Conservation (phyloP, 1,140 invertebrate genomes). For the Drosophila sucinea region DNA sequence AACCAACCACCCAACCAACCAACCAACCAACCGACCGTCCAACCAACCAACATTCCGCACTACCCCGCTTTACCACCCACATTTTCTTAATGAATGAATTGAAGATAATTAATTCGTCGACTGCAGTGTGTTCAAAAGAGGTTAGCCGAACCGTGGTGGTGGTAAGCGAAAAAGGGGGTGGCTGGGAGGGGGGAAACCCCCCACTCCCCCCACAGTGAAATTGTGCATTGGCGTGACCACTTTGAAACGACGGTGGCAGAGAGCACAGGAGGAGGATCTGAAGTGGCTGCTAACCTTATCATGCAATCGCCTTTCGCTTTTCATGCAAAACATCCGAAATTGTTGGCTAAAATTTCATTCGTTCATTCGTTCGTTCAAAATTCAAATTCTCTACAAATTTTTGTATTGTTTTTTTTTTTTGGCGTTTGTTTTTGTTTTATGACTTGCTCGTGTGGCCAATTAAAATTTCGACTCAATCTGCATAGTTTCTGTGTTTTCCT, state of each 20-base stretch:
- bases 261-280: neutral
- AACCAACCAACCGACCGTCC: neutral
- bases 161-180: neutral
- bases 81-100: constrained; percentile 79
- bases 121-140: constrained; percentile 54
- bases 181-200: neutral
- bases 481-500: constrained; percentile 34
- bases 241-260: neutral
- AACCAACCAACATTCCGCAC: neutral
- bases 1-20: neutral
- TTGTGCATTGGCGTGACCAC: constrained; percentile 28
- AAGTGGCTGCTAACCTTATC: constrained; percentile 33
- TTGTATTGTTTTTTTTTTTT: neutral
- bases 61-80: constrained; percentile 43
- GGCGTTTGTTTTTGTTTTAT: constrained; percentile 60
- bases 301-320: constrained; percentile 67
- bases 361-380: neutral
- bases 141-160: constrained; percentile 10
- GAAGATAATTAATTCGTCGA: constrained; percentile 76
- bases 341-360: constrained; percentile 1
- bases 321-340: constrained; percentile 24
- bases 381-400: constrained; percentile 14
- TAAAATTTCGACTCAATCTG: constrained; percentile 61
- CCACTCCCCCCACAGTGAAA: neutral
- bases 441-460: constrained; percentile 72